A percentile compares a stretch with the other conserved stretches of the same genome.
Evolutionary conservation across 2,888 invertebrate species (phyloP).

Genomic region (Tenthredo mesomela): DNA sequence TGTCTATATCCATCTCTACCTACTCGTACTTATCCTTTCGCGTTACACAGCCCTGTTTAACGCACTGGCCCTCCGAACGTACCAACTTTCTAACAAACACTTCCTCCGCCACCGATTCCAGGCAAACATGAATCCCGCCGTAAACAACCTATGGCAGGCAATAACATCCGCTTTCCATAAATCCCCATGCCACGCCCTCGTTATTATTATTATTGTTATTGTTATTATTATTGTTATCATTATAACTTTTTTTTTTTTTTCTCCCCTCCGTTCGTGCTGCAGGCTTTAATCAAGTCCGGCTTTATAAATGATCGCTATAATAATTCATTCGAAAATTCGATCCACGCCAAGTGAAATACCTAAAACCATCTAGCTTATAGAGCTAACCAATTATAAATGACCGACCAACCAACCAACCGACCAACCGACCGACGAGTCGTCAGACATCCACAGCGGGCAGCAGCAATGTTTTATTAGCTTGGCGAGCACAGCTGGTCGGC

Average conservation of each 20-base stretch:
- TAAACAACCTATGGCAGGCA: neutral
- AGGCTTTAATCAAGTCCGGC: neutral
- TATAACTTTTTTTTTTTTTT: neutral
- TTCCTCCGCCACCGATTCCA: constrained; percentile 22
- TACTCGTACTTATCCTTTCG: constrained; percentile 4
- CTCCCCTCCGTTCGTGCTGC: neutral
- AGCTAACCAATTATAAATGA: constrained; percentile 32
- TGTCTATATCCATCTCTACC: neutral
- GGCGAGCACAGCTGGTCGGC: constrained; percentile 50
- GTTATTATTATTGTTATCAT: neutral
- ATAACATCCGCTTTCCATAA: constrained; percentile 42
- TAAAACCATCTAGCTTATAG: neutral
- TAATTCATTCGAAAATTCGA: constrained; percentile 24
- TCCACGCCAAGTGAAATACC: neutral
- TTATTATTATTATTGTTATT: neutral
- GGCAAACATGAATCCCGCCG: constrained; percentile 29
- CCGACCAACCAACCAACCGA: neutral
- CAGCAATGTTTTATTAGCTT: constrained; percentile 48
- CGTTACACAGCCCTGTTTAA: constrained; percentile 5
- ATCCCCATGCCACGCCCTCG: constrained; percentile 21
- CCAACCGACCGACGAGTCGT: constrained; percentile 8
- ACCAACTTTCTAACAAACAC: constrained; percentile 47
- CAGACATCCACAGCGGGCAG: constrained; percentile 48
- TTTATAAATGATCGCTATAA: neutral
- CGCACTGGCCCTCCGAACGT: constrained; percentile 8